Evolutionary conservation across 2,888 invertebrate species (phyloP), one percentile per base, ranked within the genome.

Genomic region (Harpagoxenus sublaevis): DNA sequence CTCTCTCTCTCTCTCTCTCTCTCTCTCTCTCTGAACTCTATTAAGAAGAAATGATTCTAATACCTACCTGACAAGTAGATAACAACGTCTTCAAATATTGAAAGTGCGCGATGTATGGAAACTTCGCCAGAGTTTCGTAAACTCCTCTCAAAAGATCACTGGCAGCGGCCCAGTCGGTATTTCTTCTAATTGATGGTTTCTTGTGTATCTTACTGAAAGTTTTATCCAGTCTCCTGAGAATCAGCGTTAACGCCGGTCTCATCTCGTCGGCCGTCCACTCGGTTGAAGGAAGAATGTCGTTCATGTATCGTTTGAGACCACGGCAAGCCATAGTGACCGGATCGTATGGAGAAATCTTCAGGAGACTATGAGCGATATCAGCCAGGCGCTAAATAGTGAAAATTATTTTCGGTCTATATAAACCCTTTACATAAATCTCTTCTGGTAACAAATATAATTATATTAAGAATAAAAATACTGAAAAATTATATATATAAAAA

Each of bases 281-380:
- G 0, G 98, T 99, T 0, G 98, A 97, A 0, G 99, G 99, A 78
- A 99, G 95, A 77, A 99, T 97, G 90, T 97, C 97, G 84, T 97
- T 98, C 98, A 98, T 98, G 93, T 98, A 99, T 88, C 98, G 97
- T 92, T 99, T 98, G 0, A 99, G 95, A 0, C 99, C 99, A 51
- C 98, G 96, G 92, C 99, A 99, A 0, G 98, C 98, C 98, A 99
- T 99, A 0, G 99, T 99, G 90, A 98, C 97, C 0, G 99, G 98
- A 95, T 99, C 99, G 95, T 99, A 99, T 0, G 99, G 99, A 0
- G 99, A 99, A 31, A 99, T 98, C 96, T 99, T 99, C 28, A 99
- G 96, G 23, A 99, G 96, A 12, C 99, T 99, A 94, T 99, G 99
- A 0, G 99, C 99, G 88, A 99, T 98, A 92, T 99, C 99, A 1